Conservation (phyloP, 2,888 invertebrate genomes). For the Metalampra italica region DNA sequence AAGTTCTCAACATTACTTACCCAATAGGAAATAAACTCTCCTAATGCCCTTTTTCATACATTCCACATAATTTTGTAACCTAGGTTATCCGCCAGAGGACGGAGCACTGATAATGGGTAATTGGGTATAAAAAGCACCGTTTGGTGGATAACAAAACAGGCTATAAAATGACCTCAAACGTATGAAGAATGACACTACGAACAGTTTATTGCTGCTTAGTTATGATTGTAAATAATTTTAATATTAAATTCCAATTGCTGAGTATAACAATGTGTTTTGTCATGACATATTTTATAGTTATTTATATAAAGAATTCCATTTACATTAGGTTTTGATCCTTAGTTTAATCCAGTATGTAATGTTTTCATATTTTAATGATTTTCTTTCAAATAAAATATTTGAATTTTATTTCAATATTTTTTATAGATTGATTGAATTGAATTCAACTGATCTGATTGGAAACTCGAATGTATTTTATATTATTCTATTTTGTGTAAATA, state of each 20-base stretch:
- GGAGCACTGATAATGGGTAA: too few relatives aligned
- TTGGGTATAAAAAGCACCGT: too few relatives aligned
- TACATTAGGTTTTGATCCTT: constrained; percentile 7
- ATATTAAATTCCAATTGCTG: neutral
- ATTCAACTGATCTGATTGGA: constrained; percentile 16
- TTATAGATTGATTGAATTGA: neutral
- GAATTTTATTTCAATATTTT: constrained; percentile 1
- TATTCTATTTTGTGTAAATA: constrained; percentile 1
- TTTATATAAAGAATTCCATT: constrained; percentile 26
- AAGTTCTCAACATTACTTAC: constrained; percentile 7
- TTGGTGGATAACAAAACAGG: too few relatives aligned
- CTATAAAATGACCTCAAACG: too few relatives aligned
- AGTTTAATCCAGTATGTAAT: neutral
- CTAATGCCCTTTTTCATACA: too few relatives aligned
- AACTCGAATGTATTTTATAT: constrained; percentile 14
- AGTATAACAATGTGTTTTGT: constrained; percentile 1
- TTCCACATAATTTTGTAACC: too few relatives aligned
- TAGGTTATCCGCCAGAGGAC: too few relatives aligned
- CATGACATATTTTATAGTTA: constrained; percentile 33
- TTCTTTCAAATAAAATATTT: neutral
- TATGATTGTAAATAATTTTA: constrained; percentile 1
- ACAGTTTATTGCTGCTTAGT: too few relatives aligned
- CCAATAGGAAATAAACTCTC: too few relatives aligned
- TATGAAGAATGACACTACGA: too few relatives aligned
- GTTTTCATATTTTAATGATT: neutral